phyloP scores from a whole-genome alignment of 2,888 invertebrate genomes.

The Archaeoteleia sp. region DNA sequence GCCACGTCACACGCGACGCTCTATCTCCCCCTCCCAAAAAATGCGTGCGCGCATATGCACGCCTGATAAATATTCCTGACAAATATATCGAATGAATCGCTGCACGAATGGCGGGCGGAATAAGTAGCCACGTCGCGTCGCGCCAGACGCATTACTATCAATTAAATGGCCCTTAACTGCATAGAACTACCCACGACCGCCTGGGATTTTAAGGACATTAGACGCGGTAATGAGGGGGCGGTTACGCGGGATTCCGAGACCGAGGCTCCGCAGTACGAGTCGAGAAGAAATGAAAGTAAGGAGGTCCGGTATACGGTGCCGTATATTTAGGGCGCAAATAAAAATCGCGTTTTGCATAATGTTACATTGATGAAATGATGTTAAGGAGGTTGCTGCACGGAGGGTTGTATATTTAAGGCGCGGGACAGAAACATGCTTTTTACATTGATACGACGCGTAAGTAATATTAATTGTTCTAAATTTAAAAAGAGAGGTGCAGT shows the following conservation, averaged over 20 bases:
- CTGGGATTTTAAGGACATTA: conserved; percentile 31
- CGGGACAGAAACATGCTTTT: too few species aligned
- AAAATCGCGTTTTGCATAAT: too few species aligned
- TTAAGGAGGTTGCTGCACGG: too few species aligned
- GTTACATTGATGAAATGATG: too few species aligned
- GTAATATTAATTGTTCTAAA: too few species aligned
- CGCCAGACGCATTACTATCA: conserved; percentile 64
- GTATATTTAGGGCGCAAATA: too few species aligned
- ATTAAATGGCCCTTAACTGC: conserved; percentile 53
- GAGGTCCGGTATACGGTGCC: too few species aligned
- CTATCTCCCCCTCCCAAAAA: conserved; percentile 27
- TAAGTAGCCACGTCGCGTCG: conserved; percentile 23
- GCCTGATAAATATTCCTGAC: not conserved
- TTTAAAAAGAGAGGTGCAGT: too few species aligned
- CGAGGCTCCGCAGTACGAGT: conserved; percentile 21
- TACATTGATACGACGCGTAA: too few species aligned
- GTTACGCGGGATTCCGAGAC: conserved; percentile 9
- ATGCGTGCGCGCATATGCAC: conserved; percentile 5
- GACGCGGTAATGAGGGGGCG: conserved; percentile 39
- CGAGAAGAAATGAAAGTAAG: too few species aligned
- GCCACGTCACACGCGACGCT: conserved; percentile 31
- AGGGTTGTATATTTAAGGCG: too few species aligned
- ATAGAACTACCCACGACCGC: conserved; percentile 22
- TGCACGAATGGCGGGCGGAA: conserved; percentile 8
- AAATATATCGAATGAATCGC: not conserved